phyloP scores from a whole-genome alignment of 2,797 vertebrate genomes.

The Champsocephalus gunnari region DNA sequence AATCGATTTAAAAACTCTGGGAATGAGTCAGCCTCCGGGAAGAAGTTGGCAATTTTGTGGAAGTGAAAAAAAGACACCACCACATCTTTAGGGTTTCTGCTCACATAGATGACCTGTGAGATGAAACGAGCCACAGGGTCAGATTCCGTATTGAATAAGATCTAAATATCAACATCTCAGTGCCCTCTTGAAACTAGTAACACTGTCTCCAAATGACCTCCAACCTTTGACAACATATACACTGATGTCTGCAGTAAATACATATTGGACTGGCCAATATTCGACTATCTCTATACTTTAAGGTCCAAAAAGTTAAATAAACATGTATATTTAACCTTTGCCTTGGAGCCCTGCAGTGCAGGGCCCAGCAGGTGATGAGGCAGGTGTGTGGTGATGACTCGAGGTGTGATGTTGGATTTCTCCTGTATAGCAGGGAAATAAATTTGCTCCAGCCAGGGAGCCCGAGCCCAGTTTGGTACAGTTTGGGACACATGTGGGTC shows the following conservation, averaged over 20 bases:
- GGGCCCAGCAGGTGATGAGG: constrained; percentile 78
- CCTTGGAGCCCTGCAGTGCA: constrained; percentile 79
- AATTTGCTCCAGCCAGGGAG: constrained; percentile 91
- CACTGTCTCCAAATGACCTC: not conserved
- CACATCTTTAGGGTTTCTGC: constrained; percentile 91
- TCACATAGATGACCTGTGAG: constrained; percentile 90
- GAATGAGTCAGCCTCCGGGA: constrained; percentile 84
- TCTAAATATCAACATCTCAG: not conserved
- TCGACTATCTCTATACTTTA: not conserved
- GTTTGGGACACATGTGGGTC: constrained; percentile 74
- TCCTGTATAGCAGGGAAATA: constrained; percentile 70
- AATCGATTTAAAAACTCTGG: constrained; percentile 84
- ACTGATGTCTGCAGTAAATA: not conserved
- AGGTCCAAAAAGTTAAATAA: not conserved
- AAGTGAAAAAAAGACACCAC: constrained; percentile 90
- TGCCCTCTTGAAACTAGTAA: not conserved
- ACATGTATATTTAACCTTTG: constrained; percentile 81
- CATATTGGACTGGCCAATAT: not conserved
- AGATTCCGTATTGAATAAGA: not conserved
- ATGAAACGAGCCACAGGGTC: not conserved
- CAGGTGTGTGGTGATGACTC: constrained; percentile 90
- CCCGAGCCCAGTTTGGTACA: constrained; percentile 88
- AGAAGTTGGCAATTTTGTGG: constrained; percentile 88
- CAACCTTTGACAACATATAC: not conserved
- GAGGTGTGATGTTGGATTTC: constrained; percentile 47